Base-by-base conservation (phyloP, 2,113 vertebrate species). In the Alaudala cheleensis region DNA sequence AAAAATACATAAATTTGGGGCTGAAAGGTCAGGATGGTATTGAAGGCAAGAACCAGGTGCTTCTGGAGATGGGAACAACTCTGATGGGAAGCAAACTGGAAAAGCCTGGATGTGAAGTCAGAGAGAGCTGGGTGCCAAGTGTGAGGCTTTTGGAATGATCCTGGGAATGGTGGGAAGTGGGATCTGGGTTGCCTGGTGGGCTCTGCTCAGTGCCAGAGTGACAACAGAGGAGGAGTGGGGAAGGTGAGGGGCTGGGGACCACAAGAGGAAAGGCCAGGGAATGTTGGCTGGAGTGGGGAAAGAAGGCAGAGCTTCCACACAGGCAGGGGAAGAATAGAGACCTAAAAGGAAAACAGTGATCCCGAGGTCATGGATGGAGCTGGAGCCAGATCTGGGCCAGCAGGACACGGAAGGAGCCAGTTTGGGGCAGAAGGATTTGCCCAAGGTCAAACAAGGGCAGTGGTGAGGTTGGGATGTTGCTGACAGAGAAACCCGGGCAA, bases 101-200 rank as follows among this genome's bases (percentile, higher is more conserved):
- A 7, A 19, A 19, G 9, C 44, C 20, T 77, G 33, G 49, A 33
- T 21, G 4, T 15, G 44, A 37, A 56, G 31, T 44, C 40, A 60
- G 28, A 40, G 71, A 2, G 19, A 82, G 19, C 2, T 0, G 0
- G 6, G 34, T 65, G 60, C 28, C 64, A 66, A 7, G 6, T 19
- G 15, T 34, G 61, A 51, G 49, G 33, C 9, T 60, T 58, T 53
- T 88, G 57, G 64, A 69, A 65, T 31, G 40, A 51, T 44, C 26
- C 13, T 2, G 10, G 78, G 33, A 44, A 72, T 9, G 66, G 47
- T 44, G 37, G 53, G 53, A 89, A 20, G 11, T 31, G 33, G 33
- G 39, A 45, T 66, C 6, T 26, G 76, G 57, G 37, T 5, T 34
- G 4, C 23, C 53, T 66, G 70, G 9, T 40, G 71, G 44, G 66